phyloP scores from a whole-genome alignment of 2,113 vertebrate species.

The Silurus meridionalis region DNA sequence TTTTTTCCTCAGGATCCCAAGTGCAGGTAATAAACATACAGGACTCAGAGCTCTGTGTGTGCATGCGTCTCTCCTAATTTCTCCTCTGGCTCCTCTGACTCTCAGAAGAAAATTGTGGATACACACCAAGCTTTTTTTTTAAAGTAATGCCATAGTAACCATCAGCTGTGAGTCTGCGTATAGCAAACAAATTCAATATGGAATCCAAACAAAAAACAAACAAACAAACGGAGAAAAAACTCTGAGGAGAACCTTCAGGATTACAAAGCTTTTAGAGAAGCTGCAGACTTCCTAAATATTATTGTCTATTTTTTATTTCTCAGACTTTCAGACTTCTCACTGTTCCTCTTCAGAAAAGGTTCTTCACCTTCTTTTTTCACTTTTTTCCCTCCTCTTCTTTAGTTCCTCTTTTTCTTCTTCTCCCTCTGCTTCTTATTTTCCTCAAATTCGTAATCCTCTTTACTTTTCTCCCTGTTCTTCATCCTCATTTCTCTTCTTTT shows the following conservation, averaged over 20 bases:
- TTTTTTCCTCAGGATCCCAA: background rate
- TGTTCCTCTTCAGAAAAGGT: no score
- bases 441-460: no score
- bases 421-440: no score
- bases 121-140: slow-evolving; percentile 47
- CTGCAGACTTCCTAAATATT: background rate
- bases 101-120: slow-evolving; percentile 36
- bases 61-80: background rate
- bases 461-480: no score
- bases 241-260: background rate
- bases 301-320: background rate
- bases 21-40: background rate
- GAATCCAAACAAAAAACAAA: background rate
- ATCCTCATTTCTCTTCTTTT: no score
- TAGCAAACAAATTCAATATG: slow-evolving; percentile 21
- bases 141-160: slow-evolving; percentile 49
- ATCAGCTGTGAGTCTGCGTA: slow-evolving; percentile 10
- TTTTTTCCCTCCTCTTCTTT: no score
- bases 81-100: slow-evolving; percentile 45
- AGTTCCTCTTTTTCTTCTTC: no score
- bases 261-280: background rate
- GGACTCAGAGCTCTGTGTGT: slow-evolving; percentile 11
- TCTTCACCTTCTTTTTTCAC: no score
- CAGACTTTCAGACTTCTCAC: background rate
- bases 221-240: background rate